Percentiles rank a stretch among this genome's conserved stretches.
Conservation (phyloP, 2,888 invertebrate species). For the Pyrocoelia pectoralis region DNA sequence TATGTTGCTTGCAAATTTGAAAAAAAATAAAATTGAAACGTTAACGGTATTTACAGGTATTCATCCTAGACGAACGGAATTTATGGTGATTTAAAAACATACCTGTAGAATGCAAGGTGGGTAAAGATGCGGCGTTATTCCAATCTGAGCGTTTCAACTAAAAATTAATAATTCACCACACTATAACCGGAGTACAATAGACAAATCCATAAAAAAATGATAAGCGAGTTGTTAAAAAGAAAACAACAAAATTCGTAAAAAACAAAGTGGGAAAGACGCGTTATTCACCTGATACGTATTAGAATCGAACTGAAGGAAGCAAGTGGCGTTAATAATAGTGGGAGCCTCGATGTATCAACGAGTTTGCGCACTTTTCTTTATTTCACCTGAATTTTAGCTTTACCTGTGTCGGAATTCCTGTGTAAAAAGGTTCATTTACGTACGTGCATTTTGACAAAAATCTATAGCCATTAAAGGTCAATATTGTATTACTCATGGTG, state of each 20-base stretch:
- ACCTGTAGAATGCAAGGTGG: conserved; percentile 11
- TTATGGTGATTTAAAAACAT: not conserved
- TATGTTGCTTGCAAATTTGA: not conserved
- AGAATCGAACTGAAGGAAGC: conserved; percentile 41
- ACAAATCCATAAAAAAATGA: not conserved
- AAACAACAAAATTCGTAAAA: conserved; percentile 17
- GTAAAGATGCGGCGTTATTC: not conserved
- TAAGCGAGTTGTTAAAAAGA: not conserved
- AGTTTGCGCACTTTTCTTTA: conserved; percentile 35
- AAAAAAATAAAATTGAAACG: not conserved
- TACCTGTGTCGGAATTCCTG: conserved; percentile 14
- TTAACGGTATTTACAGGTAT: not conserved
- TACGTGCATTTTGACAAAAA: too few relatives aligned
- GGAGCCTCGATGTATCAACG: conserved; percentile 23
- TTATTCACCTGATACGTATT: conserved; percentile 39
- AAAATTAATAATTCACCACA: not conserved
- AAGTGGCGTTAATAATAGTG: conserved; percentile 32
- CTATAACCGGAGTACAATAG: not conserved
- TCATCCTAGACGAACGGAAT: not conserved
- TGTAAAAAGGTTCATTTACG: not conserved
- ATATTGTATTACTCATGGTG: not conserved
- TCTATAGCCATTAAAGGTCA: not conserved
- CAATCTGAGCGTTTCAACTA: not conserved
- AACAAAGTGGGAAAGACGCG: conserved; percentile 14
- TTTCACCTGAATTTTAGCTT: conserved; percentile 36